These are phyloP conservation scores for Drosophila bocqueti DNA, from an alignment of 1,140 invertebrate genomes.

Conservation along the genomic window DNA sequence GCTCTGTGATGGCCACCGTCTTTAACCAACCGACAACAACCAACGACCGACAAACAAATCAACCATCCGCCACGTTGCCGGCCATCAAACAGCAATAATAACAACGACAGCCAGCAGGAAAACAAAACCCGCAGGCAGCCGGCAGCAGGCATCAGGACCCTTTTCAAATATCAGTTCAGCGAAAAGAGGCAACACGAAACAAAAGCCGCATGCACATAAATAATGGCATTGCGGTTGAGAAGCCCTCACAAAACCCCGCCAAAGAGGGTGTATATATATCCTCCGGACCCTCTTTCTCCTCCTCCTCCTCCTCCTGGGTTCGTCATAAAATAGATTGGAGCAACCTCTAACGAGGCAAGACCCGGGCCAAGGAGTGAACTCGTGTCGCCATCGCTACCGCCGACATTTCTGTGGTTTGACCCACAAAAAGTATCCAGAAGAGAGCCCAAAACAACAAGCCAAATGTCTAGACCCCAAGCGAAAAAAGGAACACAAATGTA, in stretches of 20 bases:
- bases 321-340: constrained; percentile 71
- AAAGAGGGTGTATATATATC: constrained; percentile 7
- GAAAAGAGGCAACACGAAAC: constrained; percentile 57
- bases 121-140: constrained; percentile 27
- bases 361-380: constrained; percentile 32
- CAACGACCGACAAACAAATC: constrained; percentile 37
- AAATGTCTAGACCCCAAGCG: constrained; percentile 29
- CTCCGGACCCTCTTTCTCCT: background rate
- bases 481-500: background rate
- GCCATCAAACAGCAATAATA: constrained; percentile 40
- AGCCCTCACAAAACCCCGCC: constrained; percentile 53
- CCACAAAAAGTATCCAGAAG: constrained; percentile 65
- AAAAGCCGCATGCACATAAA: constrained; percentile 78
- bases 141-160: constrained; percentile 34
- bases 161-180: constrained; percentile 62
- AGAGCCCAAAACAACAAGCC: constrained; percentile 13
- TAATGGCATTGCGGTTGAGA: constrained; percentile 70
- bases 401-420: constrained; percentile 73
- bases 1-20: constrained; percentile 4
- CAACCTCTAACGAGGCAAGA: constrained; percentile 32
- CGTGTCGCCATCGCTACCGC: constrained; percentile 35
- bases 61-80: constrained; percentile 34
- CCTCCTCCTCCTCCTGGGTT: background rate
- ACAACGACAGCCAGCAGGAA: constrained; percentile 39
- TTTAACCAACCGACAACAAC: constrained; percentile 27